Percentiles rank a stretch among this genome's conserved stretches.
phyloP scores from a whole-genome alignment of 2,113 vertebrate genomes.

The Boulengeromyrus knoepffleri region DNA sequence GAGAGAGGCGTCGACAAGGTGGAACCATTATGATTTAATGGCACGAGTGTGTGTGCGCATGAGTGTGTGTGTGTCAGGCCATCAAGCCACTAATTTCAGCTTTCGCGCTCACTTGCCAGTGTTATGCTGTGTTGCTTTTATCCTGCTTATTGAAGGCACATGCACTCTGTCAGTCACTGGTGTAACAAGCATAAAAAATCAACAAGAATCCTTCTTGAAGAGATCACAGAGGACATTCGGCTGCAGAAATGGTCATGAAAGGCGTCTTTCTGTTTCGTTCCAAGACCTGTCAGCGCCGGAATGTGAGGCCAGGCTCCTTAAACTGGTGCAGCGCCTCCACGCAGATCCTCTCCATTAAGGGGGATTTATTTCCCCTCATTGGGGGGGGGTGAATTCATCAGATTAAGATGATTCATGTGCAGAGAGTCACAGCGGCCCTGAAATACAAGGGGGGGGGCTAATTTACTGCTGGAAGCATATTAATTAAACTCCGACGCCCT shows the following conservation, averaged over 20 bases:
- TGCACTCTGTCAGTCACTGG: neutral
- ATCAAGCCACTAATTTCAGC: neutral
- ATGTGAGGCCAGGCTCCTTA: neutral
- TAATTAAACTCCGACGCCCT: slow-evolving; percentile 17
- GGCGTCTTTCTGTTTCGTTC: neutral
- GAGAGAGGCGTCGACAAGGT: neutral
- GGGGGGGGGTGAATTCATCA: slow-evolving; percentile 1
- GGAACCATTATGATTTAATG: neutral
- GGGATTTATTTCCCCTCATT: slow-evolving; percentile 13
- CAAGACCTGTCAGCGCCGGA: neutral
- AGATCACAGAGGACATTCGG: neutral
- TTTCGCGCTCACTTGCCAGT: neutral
- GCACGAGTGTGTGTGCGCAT: neutral
- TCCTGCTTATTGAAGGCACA: neutral
- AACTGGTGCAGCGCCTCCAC: neutral
- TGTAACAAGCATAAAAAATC: neutral
- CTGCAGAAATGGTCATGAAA: neutral
- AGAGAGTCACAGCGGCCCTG: neutral
- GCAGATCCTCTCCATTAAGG: slow-evolving; percentile 15
- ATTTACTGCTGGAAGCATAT: slow-evolving; percentile 13
- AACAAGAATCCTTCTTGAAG: neutral
- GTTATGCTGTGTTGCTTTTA: neutral
- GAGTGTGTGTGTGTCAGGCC: neutral
- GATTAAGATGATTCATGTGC: slow-evolving; percentile 11
- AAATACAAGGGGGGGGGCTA: neutral